Conservation (phyloP, 2,797 vertebrate species). For the Molossus molossus region DNA sequence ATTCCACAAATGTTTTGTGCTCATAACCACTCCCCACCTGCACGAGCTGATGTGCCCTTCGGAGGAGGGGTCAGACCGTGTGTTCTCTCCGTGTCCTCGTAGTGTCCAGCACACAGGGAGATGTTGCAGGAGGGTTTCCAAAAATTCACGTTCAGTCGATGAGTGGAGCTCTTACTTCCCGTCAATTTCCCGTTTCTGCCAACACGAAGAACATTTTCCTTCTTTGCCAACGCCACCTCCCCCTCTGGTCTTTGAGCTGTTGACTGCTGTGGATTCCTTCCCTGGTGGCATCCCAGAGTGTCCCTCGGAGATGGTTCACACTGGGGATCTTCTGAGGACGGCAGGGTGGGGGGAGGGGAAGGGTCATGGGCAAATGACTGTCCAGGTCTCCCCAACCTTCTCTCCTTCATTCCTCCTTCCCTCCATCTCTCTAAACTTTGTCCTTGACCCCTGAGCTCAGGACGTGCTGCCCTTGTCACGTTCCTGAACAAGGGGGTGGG, state of each 20-base stretch:
- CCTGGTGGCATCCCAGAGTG: not conserved
- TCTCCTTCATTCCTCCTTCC: not conserved
- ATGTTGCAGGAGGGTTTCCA: not conserved
- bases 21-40: no score
- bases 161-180: not conserved
- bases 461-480: not conserved
- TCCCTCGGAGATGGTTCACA: not conserved
- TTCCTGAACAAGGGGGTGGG: not conserved
- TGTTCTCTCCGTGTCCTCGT: not conserved
- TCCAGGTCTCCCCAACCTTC: not conserved
- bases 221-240: not conserved
- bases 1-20: not conserved
- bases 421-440: not conserved
- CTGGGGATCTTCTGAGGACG: not conserved
- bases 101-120: not conserved
- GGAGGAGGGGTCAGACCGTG: not conserved
- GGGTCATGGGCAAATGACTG: not conserved
- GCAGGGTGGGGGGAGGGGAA: rapidly evolving
- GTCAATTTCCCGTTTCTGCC: not conserved
- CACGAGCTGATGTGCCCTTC: not conserved
- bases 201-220: not conserved
- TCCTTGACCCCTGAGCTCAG: not conserved
- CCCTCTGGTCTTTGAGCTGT: no score
- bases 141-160: not conserved
- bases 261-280: not conserved